phyloP scores from a whole-genome alignment of 2,113 vertebrate species.

The Pteronura brasiliensis region DNA sequence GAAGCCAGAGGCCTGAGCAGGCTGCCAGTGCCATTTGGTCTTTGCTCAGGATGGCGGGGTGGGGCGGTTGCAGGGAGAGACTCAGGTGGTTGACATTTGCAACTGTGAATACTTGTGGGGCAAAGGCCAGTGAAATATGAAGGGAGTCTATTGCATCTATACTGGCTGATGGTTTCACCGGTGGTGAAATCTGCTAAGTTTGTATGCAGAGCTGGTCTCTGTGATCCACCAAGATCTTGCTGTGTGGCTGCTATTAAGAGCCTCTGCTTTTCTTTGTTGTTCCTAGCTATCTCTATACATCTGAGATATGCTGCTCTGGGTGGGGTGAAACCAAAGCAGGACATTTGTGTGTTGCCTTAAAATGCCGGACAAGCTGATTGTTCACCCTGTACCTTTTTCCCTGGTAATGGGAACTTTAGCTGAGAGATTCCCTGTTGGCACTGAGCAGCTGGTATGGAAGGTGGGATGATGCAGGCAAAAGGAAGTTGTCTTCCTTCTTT shows the following conservation, averaged over 20 bases:
- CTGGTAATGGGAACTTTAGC: not conserved
- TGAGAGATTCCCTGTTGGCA: not conserved
- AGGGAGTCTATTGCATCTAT: not conserved
- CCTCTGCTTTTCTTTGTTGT: not conserved
- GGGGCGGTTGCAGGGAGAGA: not conserved
- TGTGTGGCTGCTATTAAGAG: not conserved
- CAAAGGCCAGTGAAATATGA: not conserved
- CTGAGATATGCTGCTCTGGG: not conserved
- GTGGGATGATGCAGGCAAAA: not conserved
- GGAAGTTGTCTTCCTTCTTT: not conserved
- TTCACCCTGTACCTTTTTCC: not conserved
- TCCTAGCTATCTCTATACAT: not conserved
- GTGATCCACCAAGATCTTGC: not conserved
- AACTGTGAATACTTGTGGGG: not conserved
- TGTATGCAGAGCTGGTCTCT: not conserved
- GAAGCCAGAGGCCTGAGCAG: not conserved
- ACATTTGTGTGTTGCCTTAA: not conserved
- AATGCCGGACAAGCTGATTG: not conserved
- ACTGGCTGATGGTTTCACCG: not conserved
- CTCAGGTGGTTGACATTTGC: not conserved
- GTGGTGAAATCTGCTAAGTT: not conserved
- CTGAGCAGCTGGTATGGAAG: not conserved
- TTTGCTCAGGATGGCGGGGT: not conserved
- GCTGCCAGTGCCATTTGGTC: not conserved
- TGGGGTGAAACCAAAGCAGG: not conserved